These are phyloP conservation scores for Lamprotornis superbus DNA, from an alignment of 2,113 vertebrate genomes.

Conservation along the genomic window DNA sequence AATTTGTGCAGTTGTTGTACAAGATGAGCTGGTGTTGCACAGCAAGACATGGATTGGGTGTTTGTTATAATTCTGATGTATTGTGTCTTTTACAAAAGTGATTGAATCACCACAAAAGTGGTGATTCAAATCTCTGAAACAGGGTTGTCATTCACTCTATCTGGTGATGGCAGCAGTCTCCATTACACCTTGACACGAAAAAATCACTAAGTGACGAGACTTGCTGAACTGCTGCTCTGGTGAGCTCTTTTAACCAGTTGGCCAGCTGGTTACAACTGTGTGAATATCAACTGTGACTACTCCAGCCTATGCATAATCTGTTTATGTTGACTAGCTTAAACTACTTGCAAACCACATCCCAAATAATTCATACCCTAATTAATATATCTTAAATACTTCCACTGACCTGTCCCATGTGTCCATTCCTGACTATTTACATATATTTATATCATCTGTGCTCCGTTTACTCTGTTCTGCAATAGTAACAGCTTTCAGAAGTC, in stretches of 20 bases:
- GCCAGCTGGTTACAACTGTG: too few relatives aligned
- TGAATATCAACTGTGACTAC: background rate
- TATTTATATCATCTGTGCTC: background rate
- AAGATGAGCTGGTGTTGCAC: background rate
- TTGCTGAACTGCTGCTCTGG: background rate
- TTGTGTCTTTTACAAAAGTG: background rate
- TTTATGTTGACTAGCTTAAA: background rate
- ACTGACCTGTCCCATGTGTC: background rate
- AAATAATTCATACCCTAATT: background rate
- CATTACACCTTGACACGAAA: rapidly evolving
- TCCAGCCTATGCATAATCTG: background rate
- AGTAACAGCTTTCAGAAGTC: background rate
- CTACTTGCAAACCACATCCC: background rate
- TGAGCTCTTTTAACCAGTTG: background rate
- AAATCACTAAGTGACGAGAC: background rate
- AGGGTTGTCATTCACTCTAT: background rate
- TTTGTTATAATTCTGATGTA: background rate
- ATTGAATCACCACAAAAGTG: too few relatives aligned
- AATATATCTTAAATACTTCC: background rate
- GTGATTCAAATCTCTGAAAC: background rate
- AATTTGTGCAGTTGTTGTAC: background rate
- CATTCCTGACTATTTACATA: background rate
- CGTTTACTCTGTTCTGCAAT: background rate
- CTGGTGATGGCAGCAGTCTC: background rate
- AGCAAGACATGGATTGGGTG: background rate